phyloP scores from a whole-genome alignment of 2,113 vertebrate genomes.

The Protobothrops mucrosquamatus region DNA sequence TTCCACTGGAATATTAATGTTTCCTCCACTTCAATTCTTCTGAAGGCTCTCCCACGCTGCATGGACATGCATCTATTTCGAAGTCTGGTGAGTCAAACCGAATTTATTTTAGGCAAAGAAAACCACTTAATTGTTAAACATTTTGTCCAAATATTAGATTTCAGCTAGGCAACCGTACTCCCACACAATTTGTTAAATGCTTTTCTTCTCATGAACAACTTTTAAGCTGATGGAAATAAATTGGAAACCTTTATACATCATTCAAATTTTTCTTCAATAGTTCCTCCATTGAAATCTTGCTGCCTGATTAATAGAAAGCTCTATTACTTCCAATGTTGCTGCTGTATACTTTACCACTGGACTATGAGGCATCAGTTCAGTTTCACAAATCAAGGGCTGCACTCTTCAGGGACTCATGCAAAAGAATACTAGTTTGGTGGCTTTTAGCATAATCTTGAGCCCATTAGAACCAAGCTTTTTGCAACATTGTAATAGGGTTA shows the following conservation, averaged over 20 bases:
- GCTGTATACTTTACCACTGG: neutral
- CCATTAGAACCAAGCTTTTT: neutral
- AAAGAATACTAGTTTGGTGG: neutral
- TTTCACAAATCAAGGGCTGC: neutral
- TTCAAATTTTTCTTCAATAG: neutral
- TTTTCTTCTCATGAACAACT: neutral
- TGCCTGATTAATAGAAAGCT: neutral
- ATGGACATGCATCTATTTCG: constrained; percentile 60
- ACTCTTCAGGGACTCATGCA: neutral
- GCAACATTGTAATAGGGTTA: neutral
- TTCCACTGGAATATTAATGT: constrained; percentile 2
- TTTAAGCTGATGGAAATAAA: neutral
- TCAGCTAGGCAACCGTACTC: neutral
- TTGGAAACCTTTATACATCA: neutral
- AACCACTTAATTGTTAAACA: neutral
- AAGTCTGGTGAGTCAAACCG: constrained; percentile 76
- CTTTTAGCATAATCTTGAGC: neutral
- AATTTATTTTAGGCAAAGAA: constrained; percentile 8
- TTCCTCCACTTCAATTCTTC: neutral
- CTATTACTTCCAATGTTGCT: neutral
- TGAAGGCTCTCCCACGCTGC: constrained; percentile 75
- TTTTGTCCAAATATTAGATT: neutral
- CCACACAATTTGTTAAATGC: neutral
- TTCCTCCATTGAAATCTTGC: neutral
- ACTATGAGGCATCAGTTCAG: neutral